Percentiles rank a stretch among this genome's conserved stretches.
phyloP scores from a whole-genome alignment of 2,888 invertebrate species.

The Drosophila ezoana region DNA sequence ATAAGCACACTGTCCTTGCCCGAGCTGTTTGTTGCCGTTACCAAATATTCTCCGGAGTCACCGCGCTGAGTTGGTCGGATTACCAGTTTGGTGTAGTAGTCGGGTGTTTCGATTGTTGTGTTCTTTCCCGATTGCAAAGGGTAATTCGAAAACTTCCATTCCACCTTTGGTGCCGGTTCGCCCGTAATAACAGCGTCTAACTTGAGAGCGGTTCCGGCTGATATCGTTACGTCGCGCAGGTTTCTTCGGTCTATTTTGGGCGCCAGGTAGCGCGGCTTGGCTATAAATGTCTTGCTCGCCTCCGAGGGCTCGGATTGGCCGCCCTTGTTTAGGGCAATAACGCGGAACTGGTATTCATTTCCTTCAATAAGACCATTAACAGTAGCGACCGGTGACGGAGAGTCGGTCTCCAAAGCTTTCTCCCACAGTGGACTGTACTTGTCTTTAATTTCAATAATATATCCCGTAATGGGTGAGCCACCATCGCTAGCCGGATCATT shows the following conservation, averaged over 20 bases:
- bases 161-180: constrained; percentile 96
- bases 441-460: constrained; percentile 96
- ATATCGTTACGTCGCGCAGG: constrained; percentile 94
- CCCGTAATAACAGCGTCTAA: constrained; percentile 97
- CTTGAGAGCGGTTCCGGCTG: constrained; percentile 96
- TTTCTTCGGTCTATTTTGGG: constrained; percentile 98
- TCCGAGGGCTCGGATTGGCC: constrained; percentile 97
- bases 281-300: constrained; percentile 92
- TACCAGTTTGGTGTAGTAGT: constrained; percentile 94
- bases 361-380: constrained; percentile 97
- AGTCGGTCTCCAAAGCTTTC: constrained; percentile 93
- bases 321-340: constrained; percentile 97
- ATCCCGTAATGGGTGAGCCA: constrained; percentile 96
- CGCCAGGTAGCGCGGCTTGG: constrained; percentile 95
- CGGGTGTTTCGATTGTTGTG: constrained; percentile 92
- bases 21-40: constrained; percentile 94
- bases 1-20: constrained; percentile 94
- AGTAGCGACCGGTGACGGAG: constrained; percentile 90
- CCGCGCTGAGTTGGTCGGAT: constrained; percentile 92
- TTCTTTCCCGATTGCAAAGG: constrained; percentile 90
- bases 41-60: constrained; percentile 94
- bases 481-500: constrained; percentile 95
- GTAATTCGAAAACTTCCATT: constrained; percentile 95
- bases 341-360: constrained; percentile 98
- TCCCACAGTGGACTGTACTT: constrained; percentile 97